Conservation (phyloP, 2,797 vertebrate genomes). For the Holocentrus rufus region DNA sequence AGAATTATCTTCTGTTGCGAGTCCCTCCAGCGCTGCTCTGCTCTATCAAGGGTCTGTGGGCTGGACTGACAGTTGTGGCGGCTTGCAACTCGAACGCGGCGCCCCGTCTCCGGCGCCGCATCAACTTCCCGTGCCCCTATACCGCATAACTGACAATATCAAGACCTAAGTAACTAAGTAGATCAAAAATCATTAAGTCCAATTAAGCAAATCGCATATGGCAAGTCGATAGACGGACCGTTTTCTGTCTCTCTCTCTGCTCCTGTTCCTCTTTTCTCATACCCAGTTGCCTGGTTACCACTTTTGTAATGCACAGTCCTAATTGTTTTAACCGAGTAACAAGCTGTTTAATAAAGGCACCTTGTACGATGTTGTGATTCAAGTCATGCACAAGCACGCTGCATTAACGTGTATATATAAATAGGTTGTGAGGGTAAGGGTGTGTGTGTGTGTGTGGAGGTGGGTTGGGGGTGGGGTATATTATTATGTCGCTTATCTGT, state of each 20-base stretch:
- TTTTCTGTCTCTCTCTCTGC: constrained; percentile 54
- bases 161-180: constrained; percentile 41
- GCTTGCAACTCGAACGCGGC: constrained; percentile 59
- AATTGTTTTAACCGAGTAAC: constrained; percentile 84
- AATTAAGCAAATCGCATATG: constrained; percentile 58
- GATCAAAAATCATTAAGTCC: constrained; percentile 55
- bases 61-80: constrained; percentile 49
- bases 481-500: not conserved
- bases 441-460: too few species aligned
- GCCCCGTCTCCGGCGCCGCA: constrained; percentile 23
- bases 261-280: constrained; percentile 54
- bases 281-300: constrained; percentile 82
- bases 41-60: constrained; percentile 58
- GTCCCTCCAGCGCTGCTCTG: constrained; percentile 62
- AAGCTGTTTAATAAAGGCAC: constrained; percentile 80
- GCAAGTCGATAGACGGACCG: constrained; percentile 31
- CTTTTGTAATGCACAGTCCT: constrained; percentile 74
- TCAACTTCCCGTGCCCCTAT: constrained; percentile 16
- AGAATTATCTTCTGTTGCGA: constrained; percentile 73
- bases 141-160: constrained; percentile 22
- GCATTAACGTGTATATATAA: constrained; percentile 63
- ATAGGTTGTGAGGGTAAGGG: constrained; percentile 7
- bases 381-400: constrained; percentile 76
- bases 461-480: too few species aligned
- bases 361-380: constrained; percentile 78